Conservation (phyloP, 2,113 vertebrate species). For the Rhinolophus ferrumequinum region DNA sequence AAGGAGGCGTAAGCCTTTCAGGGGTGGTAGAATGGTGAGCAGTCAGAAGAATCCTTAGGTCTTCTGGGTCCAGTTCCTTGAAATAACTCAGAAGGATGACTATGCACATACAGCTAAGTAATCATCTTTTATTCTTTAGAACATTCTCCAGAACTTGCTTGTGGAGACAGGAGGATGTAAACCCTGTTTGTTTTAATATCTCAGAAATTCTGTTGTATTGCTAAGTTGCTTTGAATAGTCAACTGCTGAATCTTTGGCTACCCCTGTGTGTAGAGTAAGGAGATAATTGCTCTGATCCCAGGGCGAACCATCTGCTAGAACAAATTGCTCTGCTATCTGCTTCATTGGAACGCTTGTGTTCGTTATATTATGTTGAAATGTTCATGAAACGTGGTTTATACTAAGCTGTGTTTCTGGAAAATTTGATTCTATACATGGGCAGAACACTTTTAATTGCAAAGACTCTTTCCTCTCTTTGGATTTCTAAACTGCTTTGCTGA, state of each 20-base stretch:
- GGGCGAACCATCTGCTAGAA: conserved; percentile 78
- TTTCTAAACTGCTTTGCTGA: conserved; percentile 52
- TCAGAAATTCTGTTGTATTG: conserved; percentile 39
- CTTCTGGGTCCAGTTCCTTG: not conserved
- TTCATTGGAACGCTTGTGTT: conserved; percentile 69
- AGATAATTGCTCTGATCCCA: conserved; percentile 78
- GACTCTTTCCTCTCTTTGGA: conserved; percentile 43
- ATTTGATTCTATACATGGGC: conserved; percentile 73
- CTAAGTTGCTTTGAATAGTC: conserved; percentile 62
- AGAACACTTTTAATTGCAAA: conserved; percentile 70
- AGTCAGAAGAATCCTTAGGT: not conserved
- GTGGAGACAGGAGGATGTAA: not conserved
- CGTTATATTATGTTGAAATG: conserved; percentile 67
- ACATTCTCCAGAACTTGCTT: not conserved
- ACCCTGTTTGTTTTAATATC: conserved; percentile 11
- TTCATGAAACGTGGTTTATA: conserved; percentile 67
- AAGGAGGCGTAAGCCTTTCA: not conserved
- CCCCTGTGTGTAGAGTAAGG: conserved; percentile 44
- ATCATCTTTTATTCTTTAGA: not conserved
- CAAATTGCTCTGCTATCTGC: conserved; percentile 76
- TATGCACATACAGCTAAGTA: not conserved
- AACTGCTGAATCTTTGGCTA: conserved; percentile 69
- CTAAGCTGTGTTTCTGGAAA: conserved; percentile 72
- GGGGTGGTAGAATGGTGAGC: not conserved
- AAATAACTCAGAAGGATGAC: not conserved